Base-by-base conservation (phyloP, 2,797 vertebrate species). In the Pogonophryne albipinna region DNA sequence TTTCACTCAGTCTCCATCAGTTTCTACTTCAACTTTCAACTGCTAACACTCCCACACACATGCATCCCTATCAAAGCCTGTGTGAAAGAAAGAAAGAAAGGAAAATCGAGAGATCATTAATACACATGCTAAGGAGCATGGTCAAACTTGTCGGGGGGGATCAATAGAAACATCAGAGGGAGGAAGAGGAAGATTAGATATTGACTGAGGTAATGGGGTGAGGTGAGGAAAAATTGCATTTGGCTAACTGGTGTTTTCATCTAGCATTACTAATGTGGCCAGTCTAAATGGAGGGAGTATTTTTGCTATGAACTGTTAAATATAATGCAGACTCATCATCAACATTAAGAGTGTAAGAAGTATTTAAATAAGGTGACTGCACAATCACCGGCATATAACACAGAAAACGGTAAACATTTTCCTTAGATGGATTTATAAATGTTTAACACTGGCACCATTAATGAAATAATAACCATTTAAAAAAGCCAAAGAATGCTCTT, bases 141-240 rank as follows among this genome's bases (percentile, higher is more conserved):
- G 62, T 74, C 69, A 71, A 79, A 84, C 66, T 77, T 87, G 82
- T 86, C 76, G 46, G 51, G 12, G 47, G 47, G 52, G 77, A 91
- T 92, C 89, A 70, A 91, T 92, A 79, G 71, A 80, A 87, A 85
- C 76, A 79, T 88, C 82, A 86, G 53, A 62, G 75, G 58, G 57
- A 87, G 74, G 85, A 87, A 87, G 78, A 79, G 59, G 66, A 81
- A 77, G 79, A 89, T 89, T 88, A 87, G 82, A 69, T 88, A 89
- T 87, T 83, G 89, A 90, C 72, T 63, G 80, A 78, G 72, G 78
- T 87, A 89, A 90, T 91, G 86, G 81, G 78, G 72, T 86, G 83
- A 84, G 84, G 84, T 80, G 67, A 83, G 71, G 67, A 82, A 76
- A 84, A 79, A 79, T 31, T 68, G 53, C 78, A 82, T 87, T 83